Evolutionary conservation across 1,140 invertebrate species (phyloP), one percentile per base, ranked within the genome.

Genomic region (Drosophila elegans): DNA sequence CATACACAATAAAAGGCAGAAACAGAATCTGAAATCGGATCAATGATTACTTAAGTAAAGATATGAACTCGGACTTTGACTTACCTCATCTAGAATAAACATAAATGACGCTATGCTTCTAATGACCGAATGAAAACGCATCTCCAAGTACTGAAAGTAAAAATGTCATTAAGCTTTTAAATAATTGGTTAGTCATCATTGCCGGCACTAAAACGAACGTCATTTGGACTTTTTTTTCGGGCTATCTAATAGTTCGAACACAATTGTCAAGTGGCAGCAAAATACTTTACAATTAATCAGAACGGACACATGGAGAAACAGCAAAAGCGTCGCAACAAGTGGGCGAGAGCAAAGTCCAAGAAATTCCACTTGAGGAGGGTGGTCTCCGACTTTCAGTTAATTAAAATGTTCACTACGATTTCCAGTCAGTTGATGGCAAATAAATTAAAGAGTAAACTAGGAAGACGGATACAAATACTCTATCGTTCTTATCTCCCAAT

Each of bases 1-100:
- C 97, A 93, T 97, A 98, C 1, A 98, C 94, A 25, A 98, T 96
- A 75, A 98, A 96, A 4, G 97, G 97, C 91, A 98, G 95, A 93
- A 98, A 98, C 64, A 98, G 93, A 46, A 97, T 94, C 97, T 98
- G 92, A 54, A 93, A 94, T 4, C n/a, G 27, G 16, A 7, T n/a
- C 32, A 29, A 36, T 10, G 2, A 21, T 21, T 11, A 42, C 9
- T 42, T 11, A 5, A 11, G 32, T 3, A 21, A 7, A 25, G 9
- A n/a, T n/a, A 6, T 32, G 2, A 13, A 0, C 12, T 45, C 51
- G 1, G 12, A 0, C 2, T 4, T 21, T 6, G 2, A 64, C 91
- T 94, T 93, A 95, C 95, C 93, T 95, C 95, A 85, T 96, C 95
- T 48, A 96, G 84, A 6, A 96, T 93, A 84, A 96, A 96, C 88